Base-by-base conservation (phyloP, 2,113 vertebrate species). In the Hippoglossus stenolepis region DNA sequence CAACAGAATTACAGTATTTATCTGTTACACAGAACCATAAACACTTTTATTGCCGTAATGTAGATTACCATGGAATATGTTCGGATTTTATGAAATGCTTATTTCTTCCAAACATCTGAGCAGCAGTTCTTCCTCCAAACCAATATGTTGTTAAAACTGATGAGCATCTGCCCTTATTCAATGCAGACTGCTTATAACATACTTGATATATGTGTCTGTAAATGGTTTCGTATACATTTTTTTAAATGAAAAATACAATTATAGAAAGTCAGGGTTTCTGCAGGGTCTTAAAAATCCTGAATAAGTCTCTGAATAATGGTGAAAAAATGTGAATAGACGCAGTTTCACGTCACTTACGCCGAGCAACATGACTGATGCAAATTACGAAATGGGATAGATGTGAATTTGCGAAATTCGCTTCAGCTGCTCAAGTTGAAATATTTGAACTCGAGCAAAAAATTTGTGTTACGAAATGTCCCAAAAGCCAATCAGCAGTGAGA, bases 1-100 rank as follows among this genome's bases (percentile, higher is more conserved):
- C 54, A 70, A 15, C 47, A 70, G 54, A 71, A 80, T 78, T 86
- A 73, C 56, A 62, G 62, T 66, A 73, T 85, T 76, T 77, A 68
- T 85, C 71, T 80, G 18, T 73, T 62, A 70, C 58, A 13, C 59
- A 64, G 57, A 28, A 57, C 49, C 20, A 69, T 77, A 82, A 51
- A 87, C 86, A 76, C 62, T 51, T 17, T 4, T 18, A 54, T 28
- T 81, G 28, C 61, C 47, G 75, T 77, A 60, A 35, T 61, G 43
- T 62, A 31, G 14, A 83, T 79, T 56, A 64, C 26, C 38, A 73
- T 61, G 57, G n/a, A 84, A 59, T 75, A 40, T 72, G 35, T 69
- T 76, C 65, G 23, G 45, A n/a, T 63, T 87, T 77, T 53, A 83
- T 71, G n/a, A 70, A 57, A 57, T 56, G 54, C 7, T 65, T 0